Evolutionary conservation across 2,888 invertebrate genomes (phyloP), one percentile per base, ranked within the genome.

Genomic region (Antheraea yamamai): DNA sequence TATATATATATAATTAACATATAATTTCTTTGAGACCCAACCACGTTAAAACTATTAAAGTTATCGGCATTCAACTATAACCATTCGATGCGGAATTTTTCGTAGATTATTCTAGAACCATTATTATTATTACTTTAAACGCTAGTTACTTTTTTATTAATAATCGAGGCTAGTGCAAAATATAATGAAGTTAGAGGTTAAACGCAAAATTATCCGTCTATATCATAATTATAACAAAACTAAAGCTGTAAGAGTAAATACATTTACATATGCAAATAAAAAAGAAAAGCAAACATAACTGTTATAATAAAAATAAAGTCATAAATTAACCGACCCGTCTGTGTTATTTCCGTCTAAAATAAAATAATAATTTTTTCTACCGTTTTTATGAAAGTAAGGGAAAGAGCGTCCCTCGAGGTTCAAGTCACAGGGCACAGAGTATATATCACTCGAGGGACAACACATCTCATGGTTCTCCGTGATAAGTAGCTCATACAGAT

Each of bases 401-500:
- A 81, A 79, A 78, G 80, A 81, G 77, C 79, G 77, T 86, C 85
- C 85, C 87, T 78, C 75, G 83, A 79, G 85, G 83, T 84, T 78
- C 79, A 81, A 90, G 91, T 91, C 88, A 86, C 83, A 82, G 81
- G 84, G 83, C 84, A 81, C 80, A 81, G 81, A 84, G 84, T 84
- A 88, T 90, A 88, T 89, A 89, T 90, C 87, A 86, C 91, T 89
- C 90, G 30, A 76, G 89, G 90, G 91, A 89, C 91, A 86, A 91
- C 90, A 92, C 88, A 89, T 91, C 90, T 88, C 85, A 82, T 87
- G 87, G 88, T 89, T 88, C 87, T 84, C 83, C 84, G 85, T 86
- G 90, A 92, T 91, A 91, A 92, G 91, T 91, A 91, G 87, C 91
- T 88, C 87, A 88, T 89, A 88, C 86, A 85, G 91, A 90, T 90